Percentiles rank a stretch among this genome's conserved stretches.
phyloP scores from a whole-genome alignment of 2,797 vertebrate species.

The Acropternis orthonyx region DNA sequence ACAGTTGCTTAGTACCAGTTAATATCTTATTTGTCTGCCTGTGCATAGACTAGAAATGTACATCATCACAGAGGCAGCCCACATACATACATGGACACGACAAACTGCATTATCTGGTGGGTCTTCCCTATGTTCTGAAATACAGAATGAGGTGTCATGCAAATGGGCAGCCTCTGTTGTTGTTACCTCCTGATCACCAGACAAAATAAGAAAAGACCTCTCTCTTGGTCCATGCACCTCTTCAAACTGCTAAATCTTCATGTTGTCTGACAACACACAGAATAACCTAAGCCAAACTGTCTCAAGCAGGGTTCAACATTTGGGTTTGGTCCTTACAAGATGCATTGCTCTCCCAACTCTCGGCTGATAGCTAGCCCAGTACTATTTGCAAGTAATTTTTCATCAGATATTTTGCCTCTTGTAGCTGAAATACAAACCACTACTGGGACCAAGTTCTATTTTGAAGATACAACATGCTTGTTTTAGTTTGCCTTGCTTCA shows the following conservation, averaged over 20 bases:
- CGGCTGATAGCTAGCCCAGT: background rate
- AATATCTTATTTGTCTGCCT: background rate
- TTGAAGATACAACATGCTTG: background rate
- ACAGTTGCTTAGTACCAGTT: background rate
- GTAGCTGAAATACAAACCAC: background rate
- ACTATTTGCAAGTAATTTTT: background rate
- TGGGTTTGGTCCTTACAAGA: background rate
- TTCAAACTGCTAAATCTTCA: background rate
- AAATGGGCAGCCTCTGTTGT: background rate
- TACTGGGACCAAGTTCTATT: background rate
- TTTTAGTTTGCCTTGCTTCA: background rate
- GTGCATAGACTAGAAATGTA: background rate
- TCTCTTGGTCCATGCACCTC: background rate
- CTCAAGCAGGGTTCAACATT: background rate
- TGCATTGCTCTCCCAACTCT: background rate
- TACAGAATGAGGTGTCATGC: background rate
- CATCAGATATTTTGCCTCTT: background rate
- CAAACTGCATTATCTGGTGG: background rate
- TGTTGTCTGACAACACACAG: background rate
- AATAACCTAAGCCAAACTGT: background rate
- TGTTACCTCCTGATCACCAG: background rate
- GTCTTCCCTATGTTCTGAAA: background rate
- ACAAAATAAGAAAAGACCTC: background rate
- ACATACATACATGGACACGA: rapidly evolving
- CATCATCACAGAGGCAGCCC: background rate